Evolutionary conservation across 2,797 vertebrate genomes (phyloP), one percentile per base, ranked within the genome.

Genomic region (Phrynocephalus guinanensis): DNA sequence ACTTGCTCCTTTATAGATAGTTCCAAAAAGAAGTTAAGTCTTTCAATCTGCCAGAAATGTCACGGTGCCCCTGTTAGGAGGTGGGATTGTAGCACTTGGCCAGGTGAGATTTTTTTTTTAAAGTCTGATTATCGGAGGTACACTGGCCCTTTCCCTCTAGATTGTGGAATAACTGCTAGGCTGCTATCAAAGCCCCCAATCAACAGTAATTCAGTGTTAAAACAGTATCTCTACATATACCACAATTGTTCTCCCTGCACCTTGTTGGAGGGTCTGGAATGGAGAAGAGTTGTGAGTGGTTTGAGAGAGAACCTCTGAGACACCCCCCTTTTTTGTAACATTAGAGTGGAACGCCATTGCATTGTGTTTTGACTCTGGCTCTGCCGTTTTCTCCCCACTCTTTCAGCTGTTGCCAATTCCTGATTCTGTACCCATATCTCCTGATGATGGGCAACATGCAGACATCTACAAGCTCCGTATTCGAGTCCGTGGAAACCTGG

Each of bases 401-500:
- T 92, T 82, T 10, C 90, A 99, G 99, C 97, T 99, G 84, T 97
- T 99, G 93, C 99, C 99, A 60, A 99, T 99, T 87, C 99, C 99
- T 0, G 97, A 99, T 95, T 99, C 99, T 6, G 95, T 99, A 81
- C 99, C 99, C 0, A 98, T 99, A 93, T 99, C 99, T 5, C 99
- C 99, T 0, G 99, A 99, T 0, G 99, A 99, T 0, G 99, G 99
- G 0, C 98, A 99, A 86, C 98, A 99, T 0, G 99, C 99, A 0
- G 99, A 99, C 91, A 98, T 99, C 95, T 99, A 99, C 94, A 99
- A 99, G 90, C 95, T 99, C 79, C 98, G 99, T 70, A 99, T 99
- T 92, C 97, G 99, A 0, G 99, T 99, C 3, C 97, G 99, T 0
- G 99, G 99, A 70, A 99, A 99, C 95, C 95, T 99, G 86, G 99